Base-by-base conservation (phyloP, 2,888 invertebrate species). In the Penaeus monodon region DNA sequence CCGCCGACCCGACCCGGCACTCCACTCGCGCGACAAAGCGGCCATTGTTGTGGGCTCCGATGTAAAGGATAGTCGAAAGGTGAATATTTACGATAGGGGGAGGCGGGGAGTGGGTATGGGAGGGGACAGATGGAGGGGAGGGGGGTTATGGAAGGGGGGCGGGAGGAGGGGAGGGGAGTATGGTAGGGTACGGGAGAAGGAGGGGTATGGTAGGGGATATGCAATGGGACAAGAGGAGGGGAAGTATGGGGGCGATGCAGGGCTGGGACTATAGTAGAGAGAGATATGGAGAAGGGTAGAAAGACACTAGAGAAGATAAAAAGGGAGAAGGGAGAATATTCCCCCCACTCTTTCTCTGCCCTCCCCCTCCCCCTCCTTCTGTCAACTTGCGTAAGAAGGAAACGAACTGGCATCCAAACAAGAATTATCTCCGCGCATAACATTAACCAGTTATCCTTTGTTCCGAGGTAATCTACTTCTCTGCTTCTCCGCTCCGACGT, bases 41-140 rank as follows among this genome's bases (percentile, higher is more conserved):
- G 27, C 80, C 44, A 65, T 65, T 80, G 64, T 80, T 38, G 65
- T 38, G 80, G 38, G 14, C n/a, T 6, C 22, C 65, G 64, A 65
- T 17, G 64, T 65, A 80, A 80, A 33, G 66, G 27, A 80, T 65
- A 80, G 80, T 63, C 64, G 80, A 80, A 38, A 80, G 80, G 38
- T 66, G 66, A 80, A 63, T 66, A 80, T 66, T 80, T 65, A 80
- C 80, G 80, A 80, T 44, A 57, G 57, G 12, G 63, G 77, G 57
- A 57, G 57, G n/a, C 12, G 27, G 29, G 73, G 33, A 38, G 73
- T 17, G 29, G n/a, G 33, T 33, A 33, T 33, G 33, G 33, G 1
- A 33, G 27, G n/a, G 29, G 17, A 33, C 38, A 6, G n/a, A n/a
- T 8, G 27, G 66, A 66, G 24, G 7, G 27, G 66, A 66, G 33